Conservation (phyloP, 2,797 vertebrate species). For the Hirundo rustica region DNA sequence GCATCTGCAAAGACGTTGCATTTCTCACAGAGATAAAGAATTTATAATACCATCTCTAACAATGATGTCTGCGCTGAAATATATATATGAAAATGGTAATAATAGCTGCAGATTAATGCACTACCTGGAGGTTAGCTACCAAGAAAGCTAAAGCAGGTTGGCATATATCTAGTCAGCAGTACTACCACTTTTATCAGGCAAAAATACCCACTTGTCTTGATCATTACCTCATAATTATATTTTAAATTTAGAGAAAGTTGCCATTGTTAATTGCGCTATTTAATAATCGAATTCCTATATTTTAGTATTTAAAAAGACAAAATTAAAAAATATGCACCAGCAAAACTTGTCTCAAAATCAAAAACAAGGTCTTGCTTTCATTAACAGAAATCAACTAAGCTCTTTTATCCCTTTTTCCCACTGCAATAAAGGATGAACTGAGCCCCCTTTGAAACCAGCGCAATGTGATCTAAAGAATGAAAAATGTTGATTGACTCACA, state of each 20-base stretch:
- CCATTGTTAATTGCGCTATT: neutral
- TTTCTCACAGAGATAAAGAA: slow-evolving; percentile 21
- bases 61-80: slow-evolving; percentile 6
- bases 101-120: slow-evolving; percentile 39
- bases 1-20: neutral
- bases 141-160: neutral
- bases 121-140: slow-evolving; percentile 13
- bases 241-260: neutral
- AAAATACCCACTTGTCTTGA: slow-evolving; percentile 2
- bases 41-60: neutral
- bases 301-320: neutral
- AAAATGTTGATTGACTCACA: slow-evolving; percentile 45
- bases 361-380: slow-evolving; percentile 13
- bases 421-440: slow-evolving; percentile 1
- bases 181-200: slow-evolving; percentile 1
- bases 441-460: neutral
- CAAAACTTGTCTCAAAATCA: neutral
- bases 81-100: slow-evolving; percentile 47
- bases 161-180: slow-evolving; percentile 1
- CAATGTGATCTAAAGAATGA: slow-evolving; percentile 44
- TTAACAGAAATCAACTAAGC: neutral
- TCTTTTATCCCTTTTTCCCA: slow-evolving; percentile 8
- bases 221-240: slow-evolving; percentile 33
- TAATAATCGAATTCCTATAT: neutral
- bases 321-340: neutral